A percentile compares a stretch with the other conserved stretches of the same genome.
Conservation (phyloP, 2,113 vertebrate species). For the Takifugu flavidus region DNA sequence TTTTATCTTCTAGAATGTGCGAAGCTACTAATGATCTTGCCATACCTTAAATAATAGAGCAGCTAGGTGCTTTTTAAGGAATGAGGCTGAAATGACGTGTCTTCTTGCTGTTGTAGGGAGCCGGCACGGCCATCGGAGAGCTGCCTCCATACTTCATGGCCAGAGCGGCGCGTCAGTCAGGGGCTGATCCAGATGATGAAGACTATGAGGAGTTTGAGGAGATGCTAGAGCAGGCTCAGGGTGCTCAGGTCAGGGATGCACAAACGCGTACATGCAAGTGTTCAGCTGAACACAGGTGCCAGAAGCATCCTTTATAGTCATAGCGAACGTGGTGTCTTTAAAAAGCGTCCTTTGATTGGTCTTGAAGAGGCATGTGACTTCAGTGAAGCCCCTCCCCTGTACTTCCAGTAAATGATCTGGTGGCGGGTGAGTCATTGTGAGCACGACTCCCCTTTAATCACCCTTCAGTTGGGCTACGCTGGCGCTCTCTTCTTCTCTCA, state of each 20-base stretch:
- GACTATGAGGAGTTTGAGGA: slow-evolving; percentile 99
- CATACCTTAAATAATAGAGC: too few species aligned
- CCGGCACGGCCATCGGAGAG: slow-evolving; percentile 96
- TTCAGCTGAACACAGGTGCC: too few species aligned
- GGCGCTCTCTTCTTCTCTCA: slow-evolving; percentile 16
- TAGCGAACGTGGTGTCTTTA: slow-evolving; percentile 23
- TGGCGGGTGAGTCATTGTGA: slow-evolving; percentile 91
- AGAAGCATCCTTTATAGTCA: not conserved
- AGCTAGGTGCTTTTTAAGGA: too few species aligned
- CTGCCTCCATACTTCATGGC: slow-evolving; percentile 98
- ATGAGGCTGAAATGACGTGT: too few species aligned
- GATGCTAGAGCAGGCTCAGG: slow-evolving; percentile 93
- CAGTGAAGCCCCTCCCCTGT: slow-evolving; percentile 86
- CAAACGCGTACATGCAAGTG: not conserved
- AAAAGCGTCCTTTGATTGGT: slow-evolving; percentile 84
- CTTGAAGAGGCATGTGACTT: slow-evolving; percentile 88
- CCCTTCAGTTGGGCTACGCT: slow-evolving; percentile 48
- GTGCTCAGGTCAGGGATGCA: slow-evolving; percentile 83
- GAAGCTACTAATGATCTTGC: too few species aligned
- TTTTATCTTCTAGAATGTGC: too few species aligned
- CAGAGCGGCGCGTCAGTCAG: slow-evolving; percentile 91
- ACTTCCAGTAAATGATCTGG: slow-evolving; percentile 96
- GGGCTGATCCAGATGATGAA: slow-evolving; percentile 95
- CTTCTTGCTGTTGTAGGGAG: slow-evolving; percentile 75
- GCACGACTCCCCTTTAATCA: slow-evolving; percentile 97